phyloP scores from a whole-genome alignment of 2,797 vertebrate species.

The Lycodopsis pacificus region DNA sequence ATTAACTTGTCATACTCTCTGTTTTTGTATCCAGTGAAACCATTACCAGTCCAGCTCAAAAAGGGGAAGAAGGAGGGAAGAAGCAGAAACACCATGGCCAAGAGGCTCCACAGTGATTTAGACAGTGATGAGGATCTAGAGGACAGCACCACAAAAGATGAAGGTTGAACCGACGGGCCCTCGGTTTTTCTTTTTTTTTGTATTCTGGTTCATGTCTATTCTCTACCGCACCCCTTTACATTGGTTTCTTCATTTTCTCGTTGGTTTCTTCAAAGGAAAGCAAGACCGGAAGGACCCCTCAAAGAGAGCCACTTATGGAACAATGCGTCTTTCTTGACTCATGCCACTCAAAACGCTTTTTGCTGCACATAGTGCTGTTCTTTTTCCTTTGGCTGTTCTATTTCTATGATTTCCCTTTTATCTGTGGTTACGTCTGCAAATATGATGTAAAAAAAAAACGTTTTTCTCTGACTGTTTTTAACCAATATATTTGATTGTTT shows the following conservation, averaged over 20 bases:
- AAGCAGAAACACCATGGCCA: conserved; percentile 87
- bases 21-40: conserved; percentile 83
- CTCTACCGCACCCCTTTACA: conserved; percentile 46
- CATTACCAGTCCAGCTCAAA: conserved; percentile 87
- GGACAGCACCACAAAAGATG: conserved; percentile 85
- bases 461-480: conserved; percentile 74
- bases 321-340: conserved; percentile 36
- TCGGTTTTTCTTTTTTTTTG: conserved; percentile 23
- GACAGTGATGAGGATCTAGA: conserved; percentile 93
- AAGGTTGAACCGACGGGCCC: conserved; percentile 68
- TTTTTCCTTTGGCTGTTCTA: conserved; percentile 51
- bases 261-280: conserved; percentile 34
- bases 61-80: conserved; percentile 89
- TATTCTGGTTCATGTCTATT: conserved; percentile 50
- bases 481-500: conserved; percentile 76
- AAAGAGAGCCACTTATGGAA: conserved; percentile 44
- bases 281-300: conserved; percentile 35
- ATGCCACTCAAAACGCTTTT: conserved; percentile 39
- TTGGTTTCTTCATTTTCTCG: conserved; percentile 52
- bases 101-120: conserved; percentile 91
- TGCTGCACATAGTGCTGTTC: conserved; percentile 63
- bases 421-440: conserved; percentile 69
- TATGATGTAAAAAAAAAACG: conserved; percentile 57
- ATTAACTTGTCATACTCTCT: background rate
- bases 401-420: conserved; percentile 45